Evolutionary conservation across 2,888 invertebrate species (phyloP), one percentile per base, ranked within the genome.

Genomic region (Spilosoma lubricipeda): DNA sequence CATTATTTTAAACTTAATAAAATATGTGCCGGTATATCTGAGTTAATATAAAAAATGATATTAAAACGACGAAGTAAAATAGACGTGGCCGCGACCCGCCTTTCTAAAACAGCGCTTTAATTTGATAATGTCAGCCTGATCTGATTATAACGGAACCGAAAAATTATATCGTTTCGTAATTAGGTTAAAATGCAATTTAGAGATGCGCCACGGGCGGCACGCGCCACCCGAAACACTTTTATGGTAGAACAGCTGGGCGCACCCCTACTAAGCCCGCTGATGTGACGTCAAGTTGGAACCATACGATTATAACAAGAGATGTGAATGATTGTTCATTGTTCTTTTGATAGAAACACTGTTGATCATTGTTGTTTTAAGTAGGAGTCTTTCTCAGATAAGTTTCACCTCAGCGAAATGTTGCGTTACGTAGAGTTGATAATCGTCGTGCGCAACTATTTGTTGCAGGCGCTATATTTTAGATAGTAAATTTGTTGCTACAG

Each of bases 131-230:
- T 91, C 87, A 87, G 84, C 87, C 87, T 94, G 93, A 95, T 95
- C 93, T 92, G 93, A 95, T 95, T 95, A 95, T 89, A 89, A 90
- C 86, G 86, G 94, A 91, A 94, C 93, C 95, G 94, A 95, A 95
- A 95, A 95, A 95, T 95, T 95, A 95, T 95, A 95, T 95, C 92
- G 92, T 92, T 90, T 87, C 77, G 86, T 95, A 95, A 95, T 95
- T 95, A 93, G 93, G 94, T 95, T 95, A 95, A 95, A 95, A 94
- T 93, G 94, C 95, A 95, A 95, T 95, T 95, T 93, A 92, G 95
- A 92, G 92, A 92, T 92, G 93, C 93, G 92, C 93, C 92, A 87
- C 93, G 88, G 93, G 93, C 89, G 93, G 91, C 94, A 90, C 91
- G 91, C 92, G 92, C 85, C 81, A 76, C 72, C 77, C 84, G 84